phyloP scores from a whole-genome alignment of 2,888 invertebrate species.

The Julus scandinavius region DNA sequence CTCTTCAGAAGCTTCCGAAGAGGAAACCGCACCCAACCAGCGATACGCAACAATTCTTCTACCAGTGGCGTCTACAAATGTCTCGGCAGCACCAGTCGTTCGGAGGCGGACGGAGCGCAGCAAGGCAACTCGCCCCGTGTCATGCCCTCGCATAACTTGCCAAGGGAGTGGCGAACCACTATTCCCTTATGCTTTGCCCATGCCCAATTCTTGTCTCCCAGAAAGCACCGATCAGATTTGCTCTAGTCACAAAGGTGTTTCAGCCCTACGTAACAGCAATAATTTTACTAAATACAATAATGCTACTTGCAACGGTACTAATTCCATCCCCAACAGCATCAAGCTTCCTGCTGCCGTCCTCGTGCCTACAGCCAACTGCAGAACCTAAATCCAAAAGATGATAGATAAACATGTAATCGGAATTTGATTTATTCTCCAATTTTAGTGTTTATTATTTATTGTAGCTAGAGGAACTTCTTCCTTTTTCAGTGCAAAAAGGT shows the following conservation, averaged over 20 bases:
- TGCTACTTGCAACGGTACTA: neutral
- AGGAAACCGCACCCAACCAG: neutral
- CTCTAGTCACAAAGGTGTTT: conserved; percentile 1
- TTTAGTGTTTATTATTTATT: conserved; percentile 14
- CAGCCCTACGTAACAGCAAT: neutral
- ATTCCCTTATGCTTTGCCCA: neutral
- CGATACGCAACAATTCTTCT: neutral
- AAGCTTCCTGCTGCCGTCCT: conserved; percentile 32
- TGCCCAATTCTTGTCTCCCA: conserved; percentile 9
- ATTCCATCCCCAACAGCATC: conserved; percentile 26
- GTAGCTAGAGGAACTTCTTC: neutral
- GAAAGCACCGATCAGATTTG: neutral
- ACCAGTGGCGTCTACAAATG: neutral
- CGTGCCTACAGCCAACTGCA: conserved; percentile 30
- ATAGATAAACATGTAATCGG: neutral
- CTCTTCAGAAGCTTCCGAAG: conserved; percentile 48
- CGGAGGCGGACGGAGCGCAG: conserved; percentile 15
- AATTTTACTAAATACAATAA: neutral
- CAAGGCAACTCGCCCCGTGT: conserved; percentile 42
- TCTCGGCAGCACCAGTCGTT: neutral
- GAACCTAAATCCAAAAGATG: conserved; percentile 5
- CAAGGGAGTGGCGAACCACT: neutral
- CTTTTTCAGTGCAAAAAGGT: neutral
- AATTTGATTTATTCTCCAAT: conserved; percentile 2
- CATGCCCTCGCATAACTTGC: conserved; percentile 52